Evolutionary conservation across 1,140 invertebrate genomes (phyloP).

Genomic region (Leptonema lineaticorne): DNA sequence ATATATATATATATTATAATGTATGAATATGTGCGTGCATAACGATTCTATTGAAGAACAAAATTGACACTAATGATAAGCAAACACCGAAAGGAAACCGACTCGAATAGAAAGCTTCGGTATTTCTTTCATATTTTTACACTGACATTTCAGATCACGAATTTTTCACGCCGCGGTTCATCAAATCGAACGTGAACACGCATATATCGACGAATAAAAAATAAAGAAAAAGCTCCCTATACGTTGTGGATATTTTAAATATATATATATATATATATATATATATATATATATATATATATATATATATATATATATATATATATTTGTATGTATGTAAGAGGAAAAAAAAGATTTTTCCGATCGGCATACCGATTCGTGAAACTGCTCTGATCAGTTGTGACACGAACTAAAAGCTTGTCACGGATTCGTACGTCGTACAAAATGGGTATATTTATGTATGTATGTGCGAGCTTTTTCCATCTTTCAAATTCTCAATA

Average conservation of each 20-base stretch:
- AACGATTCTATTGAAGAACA: not conserved
- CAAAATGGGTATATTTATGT: too few relatives aligned
- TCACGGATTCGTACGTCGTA: constrained; percentile 23
- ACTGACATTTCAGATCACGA: not conserved
- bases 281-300: too few relatives aligned
- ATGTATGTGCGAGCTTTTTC: too few relatives aligned
- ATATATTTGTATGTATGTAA: too few relatives aligned
- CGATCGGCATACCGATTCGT: constrained; percentile 21
- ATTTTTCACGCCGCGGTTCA: not conserved
- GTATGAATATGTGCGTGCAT: not conserved
- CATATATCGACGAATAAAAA: not conserved
- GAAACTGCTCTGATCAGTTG: constrained; percentile 16
- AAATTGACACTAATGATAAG: constrained; percentile 8
- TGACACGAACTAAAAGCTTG: constrained; percentile 27
- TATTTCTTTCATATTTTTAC: constrained; percentile 10
- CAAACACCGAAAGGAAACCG: not conserved
- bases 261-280: too few relatives aligned
- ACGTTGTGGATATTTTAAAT: too few relatives aligned
- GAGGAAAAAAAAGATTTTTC: constrained; percentile 24
- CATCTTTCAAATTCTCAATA: too few relatives aligned
- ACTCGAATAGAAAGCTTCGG: not conserved
- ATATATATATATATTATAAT: not conserved
- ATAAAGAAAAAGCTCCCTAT: too few relatives aligned
- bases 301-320: too few relatives aligned
- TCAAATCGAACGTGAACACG: not conserved